Evolutionary conservation across 2,113 vertebrate species (phyloP), one percentile per base, ranked within the genome.

Genomic region (Columba livia): DNA sequence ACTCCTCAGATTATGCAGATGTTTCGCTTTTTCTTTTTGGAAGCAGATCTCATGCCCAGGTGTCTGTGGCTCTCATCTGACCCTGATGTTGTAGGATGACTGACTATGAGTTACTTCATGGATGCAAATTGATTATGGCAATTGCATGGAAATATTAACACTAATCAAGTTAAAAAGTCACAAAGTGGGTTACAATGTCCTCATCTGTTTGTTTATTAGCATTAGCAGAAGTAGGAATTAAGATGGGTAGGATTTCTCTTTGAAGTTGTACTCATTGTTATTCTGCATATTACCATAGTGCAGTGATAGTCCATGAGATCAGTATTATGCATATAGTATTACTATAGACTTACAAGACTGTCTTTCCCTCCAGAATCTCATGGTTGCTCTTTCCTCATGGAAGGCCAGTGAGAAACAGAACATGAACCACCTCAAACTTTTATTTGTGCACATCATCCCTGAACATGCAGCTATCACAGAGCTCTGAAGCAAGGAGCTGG

Each of bases 31-130:
- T 7, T 58, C 5, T 32, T 1, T 0, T 0, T 47, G 38, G 25
- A 89, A 92, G 25, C 4, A 48, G 19, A 67, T n/a, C 11, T 48
- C 19, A 9, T 38, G 60, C 64, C 44, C 0, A 0, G 2, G 4
- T 47, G 16, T 74, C 25, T 79, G 17, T n/a, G 17, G 12, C n/a
- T 65, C 29, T 65, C 15, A 56, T 65, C 44, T 0, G 4, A 44
- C 16, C 18, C 21, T 15, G 3, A 44, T 62, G 5, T 81, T 79
- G 42, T 38, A 48, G 57, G 29, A 71, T 56, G 48, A 38, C 15
- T 23, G 23, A 15, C 15, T 50, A 4, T 1, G 5, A 89, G n/a
- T 65, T 48, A 61, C 12, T 53, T 31, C 16, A 50, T 0, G 0
- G 2, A 2, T 44, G 18, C 9, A 70, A 94, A 53, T 4, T 40